These are phyloP conservation scores for Pithys albifrons DNA, from an alignment of 2,113 vertebrate species.

Conservation along the genomic window DNA sequence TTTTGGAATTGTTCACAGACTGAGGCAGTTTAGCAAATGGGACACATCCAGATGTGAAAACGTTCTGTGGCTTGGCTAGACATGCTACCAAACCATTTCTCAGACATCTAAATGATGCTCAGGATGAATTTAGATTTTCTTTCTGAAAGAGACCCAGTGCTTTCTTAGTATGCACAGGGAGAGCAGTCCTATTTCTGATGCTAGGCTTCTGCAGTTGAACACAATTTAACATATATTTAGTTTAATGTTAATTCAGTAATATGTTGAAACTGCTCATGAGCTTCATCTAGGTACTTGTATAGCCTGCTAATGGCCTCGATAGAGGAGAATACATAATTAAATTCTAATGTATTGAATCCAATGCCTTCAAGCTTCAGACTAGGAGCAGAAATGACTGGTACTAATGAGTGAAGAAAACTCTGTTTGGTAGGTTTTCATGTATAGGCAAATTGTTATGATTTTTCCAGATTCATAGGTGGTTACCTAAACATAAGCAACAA, in stretches of 20 bases:
- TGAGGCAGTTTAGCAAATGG: constrained; percentile 59
- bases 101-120: constrained; percentile 49
- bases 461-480: neutral
- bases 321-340: neutral
- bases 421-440: neutral
- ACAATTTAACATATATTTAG: neutral
- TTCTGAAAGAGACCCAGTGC: constrained; percentile 1
- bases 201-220: neutral
- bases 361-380: neutral
- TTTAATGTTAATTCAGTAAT: neutral
- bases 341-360: neutral
- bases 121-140: constrained; percentile 49
- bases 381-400: neutral
- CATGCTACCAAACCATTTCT: constrained; percentile 58
- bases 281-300: neutral
- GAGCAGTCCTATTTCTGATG: neutral
- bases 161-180: neutral
- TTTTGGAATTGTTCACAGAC: constrained; percentile 61
- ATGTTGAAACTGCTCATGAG: neutral
- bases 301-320: neutral
- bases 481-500: neutral
- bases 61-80: constrained; percentile 66
- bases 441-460: neutral
- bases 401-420: neutral
- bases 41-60: constrained; percentile 66